Evolutionary conservation across 2,113 vertebrate genomes (phyloP).

Genomic region (Falco punctatus): DNA sequence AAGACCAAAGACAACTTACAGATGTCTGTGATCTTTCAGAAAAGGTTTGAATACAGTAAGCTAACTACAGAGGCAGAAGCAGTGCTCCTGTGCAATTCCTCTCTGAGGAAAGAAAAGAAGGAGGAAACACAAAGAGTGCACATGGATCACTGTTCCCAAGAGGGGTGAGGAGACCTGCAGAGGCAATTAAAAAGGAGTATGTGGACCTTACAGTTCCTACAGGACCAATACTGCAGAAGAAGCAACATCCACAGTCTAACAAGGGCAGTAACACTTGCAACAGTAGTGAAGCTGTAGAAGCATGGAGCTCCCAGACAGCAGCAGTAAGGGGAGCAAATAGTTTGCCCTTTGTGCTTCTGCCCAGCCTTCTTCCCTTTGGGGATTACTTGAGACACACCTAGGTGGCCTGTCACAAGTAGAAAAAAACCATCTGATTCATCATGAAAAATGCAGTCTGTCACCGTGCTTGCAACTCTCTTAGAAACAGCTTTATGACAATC

Average conservation of each 20-base stretch:
- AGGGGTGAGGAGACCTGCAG: not conserved
- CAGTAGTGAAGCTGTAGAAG: not conserved
- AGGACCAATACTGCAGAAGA: no score
- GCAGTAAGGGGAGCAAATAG: not conserved
- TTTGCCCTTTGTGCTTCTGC: not conserved
- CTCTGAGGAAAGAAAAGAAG: not conserved
- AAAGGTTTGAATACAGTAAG: not conserved
- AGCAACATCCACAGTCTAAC: not conserved
- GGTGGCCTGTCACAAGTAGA: not conserved
- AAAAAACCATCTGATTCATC: not conserved
- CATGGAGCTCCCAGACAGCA: not conserved
- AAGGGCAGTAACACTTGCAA: not conserved
- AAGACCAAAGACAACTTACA: fast-evolving
- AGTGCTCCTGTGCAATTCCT: not conserved
- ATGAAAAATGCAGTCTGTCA: not conserved
- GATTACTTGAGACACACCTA: not conserved
- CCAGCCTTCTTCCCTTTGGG: not conserved
- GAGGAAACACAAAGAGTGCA: not conserved
- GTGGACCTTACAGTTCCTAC: not conserved
- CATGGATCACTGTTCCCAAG: not conserved
- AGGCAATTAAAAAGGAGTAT: not conserved
- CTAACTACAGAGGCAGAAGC: not conserved
- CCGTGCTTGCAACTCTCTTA: not conserved
- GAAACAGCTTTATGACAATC: not conserved
- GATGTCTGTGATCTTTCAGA: not conserved